phyloP scores from a whole-genome alignment of 2,888 invertebrate species.

The Pycnomerus fuliginosus region DNA sequence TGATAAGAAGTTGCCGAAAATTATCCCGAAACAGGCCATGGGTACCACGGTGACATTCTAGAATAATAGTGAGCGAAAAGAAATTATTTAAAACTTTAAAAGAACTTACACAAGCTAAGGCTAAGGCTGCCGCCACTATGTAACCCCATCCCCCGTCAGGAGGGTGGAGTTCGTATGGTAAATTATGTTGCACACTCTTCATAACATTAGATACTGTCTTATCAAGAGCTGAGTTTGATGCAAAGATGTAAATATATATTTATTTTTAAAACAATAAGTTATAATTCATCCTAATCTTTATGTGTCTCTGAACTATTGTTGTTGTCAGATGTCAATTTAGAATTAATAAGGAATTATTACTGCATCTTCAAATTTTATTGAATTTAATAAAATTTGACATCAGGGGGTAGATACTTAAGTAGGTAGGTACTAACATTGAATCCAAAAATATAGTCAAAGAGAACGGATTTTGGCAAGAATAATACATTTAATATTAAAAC shows the following conservation, averaged over 20 bases:
- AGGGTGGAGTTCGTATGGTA: slow-evolving; percentile 36
- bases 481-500: too few species aligned
- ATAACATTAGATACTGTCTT: too few species aligned
- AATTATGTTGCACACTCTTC: too few species aligned
- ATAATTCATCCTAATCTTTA: background rate
- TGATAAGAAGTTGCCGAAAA: slow-evolving; percentile 69
- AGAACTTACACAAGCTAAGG: slow-evolving; percentile 71
- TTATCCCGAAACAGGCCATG: slow-evolving; percentile 67
- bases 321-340: too few species aligned
- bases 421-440: too few species aligned
- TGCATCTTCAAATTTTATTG: too few species aligned
- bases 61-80: slow-evolving; percentile 30
- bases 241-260: background rate
- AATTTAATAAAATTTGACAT: too few species aligned
- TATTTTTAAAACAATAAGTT: background rate
- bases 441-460: too few species aligned
- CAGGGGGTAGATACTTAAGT: too few species aligned
- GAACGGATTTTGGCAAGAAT: too few species aligned
- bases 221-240: background rate
- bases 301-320: too few species aligned
- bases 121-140: slow-evolving; percentile 70
- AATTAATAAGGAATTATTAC: too few species aligned
- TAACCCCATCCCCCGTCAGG: slow-evolving; percentile 77
- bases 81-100: slow-evolving; percentile 4
- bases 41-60: slow-evolving; percentile 70